Evolutionary conservation across 2,113 vertebrate genomes (phyloP).

Genomic region (Machaerirhynchus nigripectus): DNA sequence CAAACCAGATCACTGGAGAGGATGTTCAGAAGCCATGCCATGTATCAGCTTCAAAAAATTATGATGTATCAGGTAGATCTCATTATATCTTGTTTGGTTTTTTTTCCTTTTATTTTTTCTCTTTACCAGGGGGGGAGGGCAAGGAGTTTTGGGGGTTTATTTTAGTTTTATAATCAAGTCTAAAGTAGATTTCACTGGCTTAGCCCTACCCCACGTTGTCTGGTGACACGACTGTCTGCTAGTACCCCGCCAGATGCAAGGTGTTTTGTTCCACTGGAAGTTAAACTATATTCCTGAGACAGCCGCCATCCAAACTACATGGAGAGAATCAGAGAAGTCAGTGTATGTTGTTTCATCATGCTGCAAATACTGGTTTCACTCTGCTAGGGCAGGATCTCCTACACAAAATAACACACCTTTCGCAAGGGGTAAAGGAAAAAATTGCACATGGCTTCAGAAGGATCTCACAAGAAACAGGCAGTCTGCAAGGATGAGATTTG

Average conservation of each 20-base stretch:
- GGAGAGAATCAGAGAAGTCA: background rate
- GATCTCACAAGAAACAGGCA: background rate
- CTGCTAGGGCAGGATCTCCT: background rate
- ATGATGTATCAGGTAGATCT: background rate
- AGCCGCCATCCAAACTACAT: background rate
- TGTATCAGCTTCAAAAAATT: background rate
- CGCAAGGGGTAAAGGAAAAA: background rate
- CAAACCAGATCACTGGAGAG: background rate
- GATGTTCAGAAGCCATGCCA: background rate
- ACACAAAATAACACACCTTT: background rate
- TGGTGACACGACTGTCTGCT: background rate
- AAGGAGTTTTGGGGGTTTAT: background rate
- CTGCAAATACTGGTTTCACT: background rate
- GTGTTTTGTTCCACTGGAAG: background rate
- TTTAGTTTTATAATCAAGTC: background rate
- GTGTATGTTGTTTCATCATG: background rate
- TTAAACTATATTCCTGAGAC: background rate
- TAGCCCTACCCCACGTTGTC: background rate
- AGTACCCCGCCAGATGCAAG: background rate
- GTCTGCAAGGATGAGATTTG: background rate
- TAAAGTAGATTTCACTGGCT: background rate
- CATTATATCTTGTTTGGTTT: background rate
- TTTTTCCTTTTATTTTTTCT: background rate
- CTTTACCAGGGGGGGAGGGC: rapidly evolving
- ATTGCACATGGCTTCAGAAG: background rate